phyloP scores from a whole-genome alignment of 2,113 vertebrate genomes.

The Entomyzon cyanotis region DNA sequence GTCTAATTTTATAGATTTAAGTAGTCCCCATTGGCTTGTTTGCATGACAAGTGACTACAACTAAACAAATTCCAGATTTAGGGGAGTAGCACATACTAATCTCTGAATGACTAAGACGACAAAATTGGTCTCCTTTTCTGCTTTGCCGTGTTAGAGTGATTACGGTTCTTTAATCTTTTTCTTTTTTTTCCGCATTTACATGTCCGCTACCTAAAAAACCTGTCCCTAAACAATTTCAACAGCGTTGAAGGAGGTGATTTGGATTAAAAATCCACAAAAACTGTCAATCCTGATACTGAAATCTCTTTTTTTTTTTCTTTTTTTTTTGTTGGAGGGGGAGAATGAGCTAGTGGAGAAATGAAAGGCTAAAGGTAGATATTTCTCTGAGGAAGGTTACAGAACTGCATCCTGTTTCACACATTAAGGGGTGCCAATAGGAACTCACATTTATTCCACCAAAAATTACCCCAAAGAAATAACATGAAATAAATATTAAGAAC shows the following conservation, averaged over 20 bases:
- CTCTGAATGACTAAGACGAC: neutral
- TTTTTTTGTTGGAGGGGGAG: no score
- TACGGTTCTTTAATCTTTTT: neutral
- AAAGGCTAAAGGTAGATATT: neutral
- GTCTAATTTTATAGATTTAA: conserved; percentile 49
- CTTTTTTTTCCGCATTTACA: neutral
- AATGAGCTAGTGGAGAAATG: neutral
- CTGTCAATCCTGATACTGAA: neutral
- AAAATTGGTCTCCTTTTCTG: neutral
- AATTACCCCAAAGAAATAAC: neutral
- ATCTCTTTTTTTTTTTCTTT: neutral
- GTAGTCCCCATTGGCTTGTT: conserved; percentile 38
- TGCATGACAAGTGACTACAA: conserved; percentile 52
- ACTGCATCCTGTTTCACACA: neutral
- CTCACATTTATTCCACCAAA: neutral
- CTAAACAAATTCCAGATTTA: conserved; percentile 53
- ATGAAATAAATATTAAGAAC: neutral
- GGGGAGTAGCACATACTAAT: neutral
- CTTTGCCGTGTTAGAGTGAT: neutral
- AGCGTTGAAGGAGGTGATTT: neutral
- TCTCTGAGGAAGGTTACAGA: neutral
- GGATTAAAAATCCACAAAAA: neutral
- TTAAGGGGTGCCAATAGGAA: neutral
- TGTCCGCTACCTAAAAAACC: neutral
- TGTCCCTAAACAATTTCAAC: neutral